Evolutionary conservation across 2,888 invertebrate species (phyloP), one percentile per base, ranked within the genome.

Genomic region (Poecilus cupreus): DNA sequence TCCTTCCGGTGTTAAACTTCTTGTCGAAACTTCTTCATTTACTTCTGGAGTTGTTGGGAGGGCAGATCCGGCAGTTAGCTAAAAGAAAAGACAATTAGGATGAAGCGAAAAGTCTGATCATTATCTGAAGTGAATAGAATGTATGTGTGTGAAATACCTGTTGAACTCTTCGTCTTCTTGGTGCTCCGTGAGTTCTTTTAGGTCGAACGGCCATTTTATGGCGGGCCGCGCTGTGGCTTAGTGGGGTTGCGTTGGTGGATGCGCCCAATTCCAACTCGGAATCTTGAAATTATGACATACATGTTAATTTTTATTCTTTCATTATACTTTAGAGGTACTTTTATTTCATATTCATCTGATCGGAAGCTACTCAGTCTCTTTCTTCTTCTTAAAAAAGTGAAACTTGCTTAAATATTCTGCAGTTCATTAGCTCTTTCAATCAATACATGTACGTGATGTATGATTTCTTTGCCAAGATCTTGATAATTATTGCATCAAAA

Each of bases 161-260:
- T 81, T 89, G 88, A 11, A 90, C 91, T 88, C 93, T 91, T 88
- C 93, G 92, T 86, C 94, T 91, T 72, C 94, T 88, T 3, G 94
- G 94, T 24, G 94, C 94, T 83, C 94, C 94, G 87, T 95, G 94
- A 82, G 94, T 95, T 85, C 94, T 92, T 83, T 93, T 92, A 22
- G 95, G 95, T 64, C 94, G 91, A 82, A 96, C 93, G 70, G 95
- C 93, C 91, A 95, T 95, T 89, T 94, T 94, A 90, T 96, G 96
- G 85, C 92, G 93, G 81, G 96, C 96, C 64, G 95, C 96, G 82
- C 94, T 94, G 89, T 96, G 95, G 86, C 94, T 95, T 85, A 96
- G 90, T 81, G 94, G 93, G 86, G 91, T 90, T 86, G 92, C 90
- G 82, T 90, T 90, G 26, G 90, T 87, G 81, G 90, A 91, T 81